These are phyloP conservation scores for Plebejus melissa DNA, from an alignment of 2,888 invertebrate genomes.

Conservation along the genomic window DNA sequence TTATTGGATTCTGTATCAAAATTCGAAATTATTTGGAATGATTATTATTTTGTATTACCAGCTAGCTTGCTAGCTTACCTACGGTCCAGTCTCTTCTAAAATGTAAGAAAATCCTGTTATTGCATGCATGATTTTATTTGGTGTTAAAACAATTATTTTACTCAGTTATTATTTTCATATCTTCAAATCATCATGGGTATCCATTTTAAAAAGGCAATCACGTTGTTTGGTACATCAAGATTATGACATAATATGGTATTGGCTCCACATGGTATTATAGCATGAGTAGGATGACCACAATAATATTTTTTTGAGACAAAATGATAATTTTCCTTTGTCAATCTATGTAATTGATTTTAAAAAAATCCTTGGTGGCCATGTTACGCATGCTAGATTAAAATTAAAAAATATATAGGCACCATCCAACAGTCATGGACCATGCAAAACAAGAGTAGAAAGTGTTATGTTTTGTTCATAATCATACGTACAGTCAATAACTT, in stretches of 20 bases:
- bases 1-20: not conserved
- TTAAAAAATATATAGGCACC: not conserved
- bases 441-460: not conserved
- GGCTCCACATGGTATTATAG: not conserved
- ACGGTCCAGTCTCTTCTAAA: not conserved
- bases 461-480: too few species aligned
- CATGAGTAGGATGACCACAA: not conserved
- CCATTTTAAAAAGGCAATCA: too few species aligned
- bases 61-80: not conserved
- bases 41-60: not conserved
- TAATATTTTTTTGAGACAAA: too few species aligned
- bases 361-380: not conserved
- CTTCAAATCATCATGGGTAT: not conserved
- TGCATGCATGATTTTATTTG: constrained; percentile 18
- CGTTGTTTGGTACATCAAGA: not conserved
- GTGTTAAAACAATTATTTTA: constrained; percentile 21
- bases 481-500: not conserved
- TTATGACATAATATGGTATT: too few species aligned
- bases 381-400: not conserved
- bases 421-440: not conserved
- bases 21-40: not conserved
- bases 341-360: not conserved
- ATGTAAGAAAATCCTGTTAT: constrained; percentile 7
- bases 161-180: not conserved
- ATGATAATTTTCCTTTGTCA: too few species aligned